Percentiles rank a stretch among this genome's conserved stretches.
Conservation (phyloP, 2,113 vertebrate species). For the Arizona elegans region DNA sequence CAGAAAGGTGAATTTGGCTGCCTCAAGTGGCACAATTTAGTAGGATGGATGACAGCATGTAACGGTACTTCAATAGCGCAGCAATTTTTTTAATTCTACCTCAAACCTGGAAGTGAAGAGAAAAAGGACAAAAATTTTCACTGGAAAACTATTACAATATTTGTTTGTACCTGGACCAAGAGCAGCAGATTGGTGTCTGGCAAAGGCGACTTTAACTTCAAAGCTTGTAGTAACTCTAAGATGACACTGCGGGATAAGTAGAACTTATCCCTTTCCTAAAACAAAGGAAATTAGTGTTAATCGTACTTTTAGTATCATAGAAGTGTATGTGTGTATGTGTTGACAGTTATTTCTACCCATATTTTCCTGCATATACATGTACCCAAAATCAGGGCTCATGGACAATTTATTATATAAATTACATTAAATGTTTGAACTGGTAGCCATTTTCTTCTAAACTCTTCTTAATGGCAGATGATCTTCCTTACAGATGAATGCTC, state of each 20-base stretch:
- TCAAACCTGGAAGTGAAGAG: neutral
- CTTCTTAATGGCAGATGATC: neutral
- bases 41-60: neutral
- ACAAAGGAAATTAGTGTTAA: slow-evolving; percentile 29
- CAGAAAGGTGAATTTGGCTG: neutral
- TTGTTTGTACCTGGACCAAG: slow-evolving; percentile 87
- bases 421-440: neutral
- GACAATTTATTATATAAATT: neutral
- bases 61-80: neutral
- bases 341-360: neutral
- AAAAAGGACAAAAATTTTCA: neutral
- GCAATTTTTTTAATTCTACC: neutral
- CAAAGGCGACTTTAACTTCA: slow-evolving; percentile 95
- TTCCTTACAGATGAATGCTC: neutral
- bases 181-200: slow-evolving; percentile 95
- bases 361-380: neutral
- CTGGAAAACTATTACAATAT: slow-evolving; percentile 1
- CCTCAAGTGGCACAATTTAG: neutral
- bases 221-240: slow-evolving; percentile 92
- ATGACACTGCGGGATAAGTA: slow-evolving; percentile 96
- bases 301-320: slow-evolving; percentile 4
- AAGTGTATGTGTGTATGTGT: neutral
- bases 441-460: neutral
- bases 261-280: slow-evolving; percentile 96
- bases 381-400: neutral